phyloP scores from a whole-genome alignment of 2,888 invertebrate species.

The Piscicola geometra region DNA sequence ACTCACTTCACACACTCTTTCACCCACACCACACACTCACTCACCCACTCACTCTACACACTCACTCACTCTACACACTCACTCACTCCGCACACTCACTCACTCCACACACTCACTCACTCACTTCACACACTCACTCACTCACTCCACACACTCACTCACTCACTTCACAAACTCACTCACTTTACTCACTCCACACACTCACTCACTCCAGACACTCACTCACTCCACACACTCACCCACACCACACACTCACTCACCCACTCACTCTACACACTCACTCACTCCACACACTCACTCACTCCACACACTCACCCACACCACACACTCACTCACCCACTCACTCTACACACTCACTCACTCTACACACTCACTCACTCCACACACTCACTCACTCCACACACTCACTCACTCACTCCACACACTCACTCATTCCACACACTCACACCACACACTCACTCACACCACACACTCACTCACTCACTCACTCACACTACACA shows the following conservation, averaged over 20 bases:
- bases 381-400: background rate
- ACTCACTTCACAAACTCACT: constrained; percentile 40
- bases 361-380: constrained; percentile 42
- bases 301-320: constrained; percentile 40
- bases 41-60: constrained; percentile 28
- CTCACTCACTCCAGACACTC: background rate
- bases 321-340: constrained; percentile 31
- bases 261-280: constrained; percentile 32
- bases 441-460: constrained; percentile 3
- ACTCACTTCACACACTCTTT: background rate
- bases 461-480: constrained; percentile 25
- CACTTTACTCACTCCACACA: background rate
- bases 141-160: constrained; percentile 42
- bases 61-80: constrained; percentile 32
- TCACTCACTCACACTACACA: constrained; percentile 32
- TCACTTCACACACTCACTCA: constrained; percentile 34
- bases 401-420: background rate
- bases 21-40: constrained; percentile 11
- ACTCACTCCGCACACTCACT: constrained; percentile 40
- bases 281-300: constrained; percentile 38
- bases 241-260: constrained; percentile 27
- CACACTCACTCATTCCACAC: background rate
- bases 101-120: constrained; percentile 38
- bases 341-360: constrained; percentile 41
- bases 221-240: constrained; percentile 6